Evolutionary conservation across 2,888 invertebrate species (phyloP).

Genomic region (Icerya purchasi): DNA sequence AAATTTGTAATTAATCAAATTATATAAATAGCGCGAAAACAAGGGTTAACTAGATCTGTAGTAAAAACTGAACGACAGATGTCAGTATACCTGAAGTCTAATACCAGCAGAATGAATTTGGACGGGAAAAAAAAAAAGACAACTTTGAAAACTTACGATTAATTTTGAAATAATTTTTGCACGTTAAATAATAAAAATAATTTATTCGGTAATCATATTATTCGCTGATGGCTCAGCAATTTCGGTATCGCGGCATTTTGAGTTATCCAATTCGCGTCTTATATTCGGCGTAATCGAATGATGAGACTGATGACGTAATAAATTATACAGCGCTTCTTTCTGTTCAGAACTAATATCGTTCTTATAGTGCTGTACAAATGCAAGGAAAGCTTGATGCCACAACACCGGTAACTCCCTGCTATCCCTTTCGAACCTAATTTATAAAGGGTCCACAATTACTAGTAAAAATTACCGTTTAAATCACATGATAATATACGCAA

Average conservation of each 20-base stretch:
- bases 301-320: slow-evolving; percentile 52
- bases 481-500: too few relatives aligned
- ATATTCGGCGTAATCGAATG: slow-evolving; percentile 60
- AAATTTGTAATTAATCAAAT: too few relatives aligned
- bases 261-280: slow-evolving; percentile 62
- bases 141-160: too few relatives aligned
- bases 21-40: too few relatives aligned
- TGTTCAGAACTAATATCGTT: slow-evolving; percentile 85
- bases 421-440: slow-evolving; percentile 70
- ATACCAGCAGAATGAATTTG: too few relatives aligned
- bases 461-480: too few relatives aligned
- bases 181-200: neutral
- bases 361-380: slow-evolving; percentile 89
- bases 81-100: too few relatives aligned
- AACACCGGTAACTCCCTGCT: slow-evolving; percentile 69
- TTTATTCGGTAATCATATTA: slow-evolving; percentile 11
- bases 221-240: slow-evolving; percentile 25
- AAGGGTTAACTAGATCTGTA: too few relatives aligned
- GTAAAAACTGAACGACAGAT: too few relatives aligned
- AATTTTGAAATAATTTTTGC: too few relatives aligned
- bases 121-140: too few relatives aligned
- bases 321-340: slow-evolving; percentile 56
- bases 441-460: too few relatives aligned
- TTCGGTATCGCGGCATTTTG: slow-evolving; percentile 56
- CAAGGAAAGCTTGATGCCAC: slow-evolving; percentile 89